Evolutionary conservation across 1,140 invertebrate genomes (phyloP).

Genomic region (Drosophila sp.): DNA sequence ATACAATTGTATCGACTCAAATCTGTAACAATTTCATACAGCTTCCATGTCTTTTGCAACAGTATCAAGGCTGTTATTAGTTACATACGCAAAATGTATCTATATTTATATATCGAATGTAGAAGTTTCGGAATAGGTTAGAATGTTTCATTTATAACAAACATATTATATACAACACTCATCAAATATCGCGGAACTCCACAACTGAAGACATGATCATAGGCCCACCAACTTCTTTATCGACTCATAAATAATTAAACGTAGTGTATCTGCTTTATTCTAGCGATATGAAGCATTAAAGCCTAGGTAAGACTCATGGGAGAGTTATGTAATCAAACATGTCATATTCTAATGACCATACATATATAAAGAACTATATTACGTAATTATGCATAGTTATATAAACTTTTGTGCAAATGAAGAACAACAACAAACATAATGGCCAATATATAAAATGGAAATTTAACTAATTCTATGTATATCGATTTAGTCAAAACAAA

Average conservation of each 20-base stretch:
- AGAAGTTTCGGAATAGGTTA: slow-evolving; percentile 32
- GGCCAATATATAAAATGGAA: slow-evolving; percentile 69
- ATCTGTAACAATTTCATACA: slow-evolving; percentile 77
- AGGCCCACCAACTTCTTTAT: slow-evolving; percentile 43
- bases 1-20: slow-evolving; percentile 41
- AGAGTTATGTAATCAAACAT: slow-evolving; percentile 42
- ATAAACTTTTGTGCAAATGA: slow-evolving; percentile 49
- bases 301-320: slow-evolving; percentile 15
- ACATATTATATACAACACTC: slow-evolving; percentile 14
- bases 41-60: slow-evolving; percentile 81
- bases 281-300: slow-evolving; percentile 29
- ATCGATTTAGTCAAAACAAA: slow-evolving; percentile 62
- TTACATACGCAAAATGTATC: slow-evolving; percentile 71
- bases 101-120: slow-evolving; percentile 50
- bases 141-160: slow-evolving; percentile 39
- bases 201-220: slow-evolving; percentile 26
- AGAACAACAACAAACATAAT: slow-evolving; percentile 44
- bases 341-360: slow-evolving; percentile 68
- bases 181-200: slow-evolving; percentile 35
- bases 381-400: slow-evolving; percentile 59
- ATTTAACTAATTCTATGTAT: slow-evolving; percentile 67
- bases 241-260: slow-evolving; percentile 14
- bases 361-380: slow-evolving; percentile 62
- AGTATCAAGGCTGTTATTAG: slow-evolving; percentile 81
- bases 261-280: slow-evolving; percentile 2